phyloP scores from a whole-genome alignment of 2,113 vertebrate species.

The Phalacrocorax aristotelis region DNA sequence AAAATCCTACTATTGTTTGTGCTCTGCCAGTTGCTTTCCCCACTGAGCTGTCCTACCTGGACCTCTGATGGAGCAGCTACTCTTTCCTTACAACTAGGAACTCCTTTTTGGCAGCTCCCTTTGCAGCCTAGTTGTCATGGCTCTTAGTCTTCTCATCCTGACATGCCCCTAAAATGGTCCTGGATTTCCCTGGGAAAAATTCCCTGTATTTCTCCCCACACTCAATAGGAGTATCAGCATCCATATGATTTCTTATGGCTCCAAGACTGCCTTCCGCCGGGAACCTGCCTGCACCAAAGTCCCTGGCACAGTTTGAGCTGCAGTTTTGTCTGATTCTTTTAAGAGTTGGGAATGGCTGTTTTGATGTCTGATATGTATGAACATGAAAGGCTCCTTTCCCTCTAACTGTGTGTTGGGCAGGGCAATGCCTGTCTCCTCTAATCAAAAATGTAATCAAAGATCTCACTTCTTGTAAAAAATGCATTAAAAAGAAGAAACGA shows the following conservation, averaged over 20 bases:
- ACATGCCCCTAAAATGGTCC: background rate
- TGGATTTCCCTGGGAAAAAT: background rate
- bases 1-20: background rate
- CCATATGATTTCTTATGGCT: background rate
- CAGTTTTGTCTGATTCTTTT: conserved; percentile 60
- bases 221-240: background rate
- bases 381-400: conserved; percentile 61
- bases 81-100: background rate
- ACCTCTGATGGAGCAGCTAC: background rate
- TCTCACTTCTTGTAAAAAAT: conserved; percentile 63
- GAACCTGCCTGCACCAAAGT: conserved; percentile 33
- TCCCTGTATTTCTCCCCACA: background rate
- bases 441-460: conserved; percentile 64
- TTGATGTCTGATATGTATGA: conserved; percentile 62
- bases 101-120: background rate
- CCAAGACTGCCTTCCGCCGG: background rate
- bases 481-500: conserved; percentile 46
- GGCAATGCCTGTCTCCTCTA: conserved; percentile 51
- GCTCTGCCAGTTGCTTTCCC: background rate
- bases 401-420: conserved; percentile 46
- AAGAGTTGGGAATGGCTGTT: conserved; percentile 65
- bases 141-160: background rate
- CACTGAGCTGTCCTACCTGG: background rate
- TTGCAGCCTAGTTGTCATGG: background rate
- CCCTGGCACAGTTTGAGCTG: conserved; percentile 54